phyloP scores from a whole-genome alignment of 2,888 invertebrate species.

The Piscicola geometra region DNA sequence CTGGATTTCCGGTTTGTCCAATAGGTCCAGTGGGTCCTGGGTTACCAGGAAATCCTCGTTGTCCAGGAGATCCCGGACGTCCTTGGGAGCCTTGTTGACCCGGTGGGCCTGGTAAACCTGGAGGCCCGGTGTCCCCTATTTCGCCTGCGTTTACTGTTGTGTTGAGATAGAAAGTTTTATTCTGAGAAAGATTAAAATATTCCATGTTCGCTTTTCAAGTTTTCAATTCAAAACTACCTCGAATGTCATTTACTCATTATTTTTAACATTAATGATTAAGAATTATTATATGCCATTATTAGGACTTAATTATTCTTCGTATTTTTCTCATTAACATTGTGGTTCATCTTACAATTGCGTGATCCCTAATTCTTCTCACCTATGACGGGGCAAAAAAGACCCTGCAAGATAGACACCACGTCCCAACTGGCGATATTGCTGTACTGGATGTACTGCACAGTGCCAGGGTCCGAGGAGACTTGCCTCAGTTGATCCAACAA shows the following conservation, averaged over 20 bases:
- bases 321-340: not conserved
- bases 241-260: too few relatives aligned
- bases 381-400: constrained; percentile 14
- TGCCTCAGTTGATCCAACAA: constrained; percentile 9
- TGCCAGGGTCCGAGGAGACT: constrained; percentile 11
- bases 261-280: not conserved
- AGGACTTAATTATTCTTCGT: not conserved
- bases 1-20: constrained; percentile 56
- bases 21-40: constrained; percentile 62
- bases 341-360: not conserved
- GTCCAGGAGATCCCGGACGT: constrained; percentile 53
- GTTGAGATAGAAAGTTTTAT: not conserved
- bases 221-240: too few relatives aligned
- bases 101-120: constrained; percentile 57
- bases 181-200: not conserved
- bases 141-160: not conserved
- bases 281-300: not conserved
- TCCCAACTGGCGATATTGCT: not conserved
- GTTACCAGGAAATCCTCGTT: constrained; percentile 61
- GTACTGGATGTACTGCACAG: constrained; percentile 24
- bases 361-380: not conserved
- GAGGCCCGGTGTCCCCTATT: constrained; percentile 31
- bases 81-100: constrained; percentile 44
- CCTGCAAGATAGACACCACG: not conserved
- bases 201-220: too few relatives aligned